A percentile compares a stretch with the other conserved stretches of the same genome.
Conservation (phyloP, 2,797 vertebrate genomes). For the Chiloscyllium punctatum region DNA sequence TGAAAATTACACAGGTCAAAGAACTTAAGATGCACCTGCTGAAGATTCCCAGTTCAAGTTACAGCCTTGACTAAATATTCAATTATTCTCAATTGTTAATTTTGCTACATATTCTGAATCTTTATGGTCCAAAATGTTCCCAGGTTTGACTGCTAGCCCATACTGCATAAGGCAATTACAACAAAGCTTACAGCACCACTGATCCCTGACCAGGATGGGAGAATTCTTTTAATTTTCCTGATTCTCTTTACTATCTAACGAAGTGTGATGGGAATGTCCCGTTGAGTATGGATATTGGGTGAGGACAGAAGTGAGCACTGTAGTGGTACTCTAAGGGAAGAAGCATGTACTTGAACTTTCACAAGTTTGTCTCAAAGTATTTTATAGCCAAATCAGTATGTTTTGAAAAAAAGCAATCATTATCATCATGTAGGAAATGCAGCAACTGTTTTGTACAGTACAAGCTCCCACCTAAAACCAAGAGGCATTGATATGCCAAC, state of each 20-base stretch:
- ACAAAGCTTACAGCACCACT: background rate
- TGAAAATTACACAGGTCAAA: background rate
- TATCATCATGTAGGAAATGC: background rate
- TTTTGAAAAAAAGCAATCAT: background rate
- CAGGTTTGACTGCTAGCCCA: background rate
- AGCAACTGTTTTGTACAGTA: background rate
- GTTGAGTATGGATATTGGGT: background rate
- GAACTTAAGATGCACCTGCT: background rate
- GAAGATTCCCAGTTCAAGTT: background rate
- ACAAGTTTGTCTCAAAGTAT: background rate
- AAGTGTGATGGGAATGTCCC: background rate
- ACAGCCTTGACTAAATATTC: background rate
- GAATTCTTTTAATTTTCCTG: background rate
- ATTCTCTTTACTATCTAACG: background rate
- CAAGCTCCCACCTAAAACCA: background rate
- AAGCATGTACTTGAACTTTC: background rate
- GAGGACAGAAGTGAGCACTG: background rate
- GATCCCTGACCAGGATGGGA: background rate
- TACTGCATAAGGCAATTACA: background rate
- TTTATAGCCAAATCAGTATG: background rate
- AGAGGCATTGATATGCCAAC: background rate
- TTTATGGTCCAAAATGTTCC: background rate
- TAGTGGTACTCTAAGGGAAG: background rate
- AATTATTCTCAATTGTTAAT: background rate
- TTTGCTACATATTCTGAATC: background rate